Conservation (phyloP, 53 echinoderm and acorn worm species). For the Luidia sarsii region DNA sequence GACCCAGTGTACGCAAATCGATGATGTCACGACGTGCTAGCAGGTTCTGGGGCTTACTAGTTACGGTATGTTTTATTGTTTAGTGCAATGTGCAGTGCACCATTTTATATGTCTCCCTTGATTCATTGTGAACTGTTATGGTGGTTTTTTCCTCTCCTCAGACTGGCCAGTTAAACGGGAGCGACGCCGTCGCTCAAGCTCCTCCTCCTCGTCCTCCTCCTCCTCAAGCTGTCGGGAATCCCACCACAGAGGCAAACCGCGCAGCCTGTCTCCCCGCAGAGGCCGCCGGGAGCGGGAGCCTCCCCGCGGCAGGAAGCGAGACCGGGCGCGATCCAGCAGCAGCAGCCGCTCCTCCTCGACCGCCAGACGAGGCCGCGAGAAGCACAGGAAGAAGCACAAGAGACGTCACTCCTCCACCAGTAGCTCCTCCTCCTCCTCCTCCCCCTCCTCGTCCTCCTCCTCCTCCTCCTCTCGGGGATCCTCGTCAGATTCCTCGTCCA, state of each 20-base stretch:
- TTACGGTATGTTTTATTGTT: no score
- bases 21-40: no score
- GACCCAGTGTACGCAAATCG: no score
- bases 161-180: no score
- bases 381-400: conserved; percentile 37
- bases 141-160: no score
- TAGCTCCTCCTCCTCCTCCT: conserved; percentile 33
- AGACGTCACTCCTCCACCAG: conserved; percentile 18
- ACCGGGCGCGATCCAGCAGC: conserved; percentile 21
- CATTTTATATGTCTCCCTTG: no score
- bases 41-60: no score
- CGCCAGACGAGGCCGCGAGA: conserved; percentile 4
- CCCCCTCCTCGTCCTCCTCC: conserved; percentile 5
- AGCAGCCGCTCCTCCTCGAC: conserved; percentile 29
- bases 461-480: conserved; percentile 24
- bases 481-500: not conserved
- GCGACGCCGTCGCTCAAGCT: conserved; percentile 27
- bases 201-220: no score
- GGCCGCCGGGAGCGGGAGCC: not conserved
- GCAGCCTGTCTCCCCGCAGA: not conserved
- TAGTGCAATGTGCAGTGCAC: no score
- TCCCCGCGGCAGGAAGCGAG: not conserved
- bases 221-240: not conserved
- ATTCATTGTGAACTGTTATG: no score
- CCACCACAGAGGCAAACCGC: not conserved